Evolutionary conservation across 2,888 invertebrate species (phyloP).

Genomic region (Psylliodes chrysocephalus): DNA sequence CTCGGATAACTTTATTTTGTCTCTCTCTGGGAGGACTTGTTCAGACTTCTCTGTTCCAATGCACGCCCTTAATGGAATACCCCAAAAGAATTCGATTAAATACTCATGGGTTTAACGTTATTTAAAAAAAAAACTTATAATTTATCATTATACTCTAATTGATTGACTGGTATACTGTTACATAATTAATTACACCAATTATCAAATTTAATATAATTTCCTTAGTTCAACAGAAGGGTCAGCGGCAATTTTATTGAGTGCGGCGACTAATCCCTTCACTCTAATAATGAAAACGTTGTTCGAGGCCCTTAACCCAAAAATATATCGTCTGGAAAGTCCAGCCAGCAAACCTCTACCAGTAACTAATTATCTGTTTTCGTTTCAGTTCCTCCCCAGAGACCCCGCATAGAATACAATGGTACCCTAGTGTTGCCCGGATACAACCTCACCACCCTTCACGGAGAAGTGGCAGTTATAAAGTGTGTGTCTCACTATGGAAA

Average conservation of each 20-base stretch:
- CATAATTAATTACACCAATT: neutral
- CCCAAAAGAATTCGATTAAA: too few relatives aligned
- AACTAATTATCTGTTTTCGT: constrained; percentile 53
- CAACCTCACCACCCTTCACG: constrained; percentile 85
- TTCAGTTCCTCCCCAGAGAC: constrained; percentile 79
- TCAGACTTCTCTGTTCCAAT: too few relatives aligned
- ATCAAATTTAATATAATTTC: neutral
- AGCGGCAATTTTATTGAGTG: constrained; percentile 12
- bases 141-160: too few relatives aligned
- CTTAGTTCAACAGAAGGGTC: constrained; percentile 38
- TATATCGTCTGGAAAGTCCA: constrained; percentile 28
- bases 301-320: constrained; percentile 18
- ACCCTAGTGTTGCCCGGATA: constrained; percentile 82
- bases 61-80: too few relatives aligned
- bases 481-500: constrained; percentile 91
- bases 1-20: too few relatives aligned
- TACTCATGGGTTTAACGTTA: too few relatives aligned
- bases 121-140: too few relatives aligned
- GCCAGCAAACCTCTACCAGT: constrained; percentile 24
- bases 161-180: too few relatives aligned
- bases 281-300: constrained; percentile 29
- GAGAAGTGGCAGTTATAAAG: constrained; percentile 82
- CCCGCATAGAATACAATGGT: constrained; percentile 84
- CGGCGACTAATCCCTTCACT: neutral
- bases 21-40: too few relatives aligned